A percentile compares a stretch with the other conserved stretches of the same genome.
Conservation (phyloP, 2,113 vertebrate species). For the Sturnus vulgaris region DNA sequence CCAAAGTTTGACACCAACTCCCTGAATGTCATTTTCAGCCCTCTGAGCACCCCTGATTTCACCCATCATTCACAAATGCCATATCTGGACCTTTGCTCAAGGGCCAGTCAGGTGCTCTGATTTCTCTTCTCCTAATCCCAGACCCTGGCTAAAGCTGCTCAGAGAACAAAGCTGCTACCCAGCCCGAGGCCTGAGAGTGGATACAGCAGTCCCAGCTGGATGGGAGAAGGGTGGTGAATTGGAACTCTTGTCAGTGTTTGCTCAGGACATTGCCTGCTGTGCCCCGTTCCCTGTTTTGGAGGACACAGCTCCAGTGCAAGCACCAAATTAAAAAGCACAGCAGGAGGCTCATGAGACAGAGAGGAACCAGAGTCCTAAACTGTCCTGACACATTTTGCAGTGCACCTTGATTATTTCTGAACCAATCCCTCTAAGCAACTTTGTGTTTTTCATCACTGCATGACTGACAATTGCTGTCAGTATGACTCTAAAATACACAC, state of each 20-base stretch:
- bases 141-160: not conserved
- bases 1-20: not conserved
- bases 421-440: not conserved
- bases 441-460: not conserved
- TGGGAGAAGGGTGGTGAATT: not conserved
- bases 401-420: not conserved
- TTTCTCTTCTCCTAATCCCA: not conserved
- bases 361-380: not conserved
- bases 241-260: not conserved
- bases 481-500: not conserved
- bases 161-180: not conserved
- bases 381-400: not conserved
- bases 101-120: not conserved
- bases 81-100: not conserved
- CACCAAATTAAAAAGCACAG: not conserved
- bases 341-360: not conserved
- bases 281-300: accelerated
- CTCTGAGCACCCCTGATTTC: not conserved
- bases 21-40: not conserved
- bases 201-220: not conserved
- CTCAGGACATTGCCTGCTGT: not conserved
- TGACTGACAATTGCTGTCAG: not conserved
- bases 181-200: not conserved
- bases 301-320: not conserved
- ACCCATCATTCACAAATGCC: accelerated